A percentile compares a stretch with the other conserved stretches of the same genome.
These are phyloP conservation scores for Cassiopea xamachana DNA, from an alignment of 30 jellyfish, hydroid and myxozoan genomes.

Conservation along the genomic window DNA sequence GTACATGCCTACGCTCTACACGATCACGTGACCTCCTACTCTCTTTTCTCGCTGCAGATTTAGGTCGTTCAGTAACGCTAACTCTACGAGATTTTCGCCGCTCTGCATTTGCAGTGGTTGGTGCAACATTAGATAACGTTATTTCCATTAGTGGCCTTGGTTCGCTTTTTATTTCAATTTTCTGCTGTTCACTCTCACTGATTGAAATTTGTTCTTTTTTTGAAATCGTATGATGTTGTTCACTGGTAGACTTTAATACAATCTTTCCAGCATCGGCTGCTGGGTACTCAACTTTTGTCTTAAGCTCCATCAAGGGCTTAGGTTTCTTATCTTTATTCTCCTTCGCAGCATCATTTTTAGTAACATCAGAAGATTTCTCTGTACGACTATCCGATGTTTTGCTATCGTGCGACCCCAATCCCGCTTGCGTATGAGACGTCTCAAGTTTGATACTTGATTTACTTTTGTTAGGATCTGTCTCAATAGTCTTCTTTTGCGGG, in stretches of 20 bases:
- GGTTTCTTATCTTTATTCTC: slow-evolving; percentile 2
- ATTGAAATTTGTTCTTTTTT: background rate
- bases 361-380: background rate
- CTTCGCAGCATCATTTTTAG: background rate
- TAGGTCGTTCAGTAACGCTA: slow-evolving; percentile 11
- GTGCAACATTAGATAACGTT: slow-evolving; percentile 17
- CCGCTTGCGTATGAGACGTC: background rate
- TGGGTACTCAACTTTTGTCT: background rate
- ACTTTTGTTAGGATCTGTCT: background rate
- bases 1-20: background rate
- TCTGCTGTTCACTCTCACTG: background rate
- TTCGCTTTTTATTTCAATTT: background rate
- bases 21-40: background rate
- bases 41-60: background rate
- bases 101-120: background rate
- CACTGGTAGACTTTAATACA: background rate
- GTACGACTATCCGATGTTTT: background rate
- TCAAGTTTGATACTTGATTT: background rate
- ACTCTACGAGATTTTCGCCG: slow-evolving; percentile 45
- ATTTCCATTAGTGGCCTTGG: slow-evolving; percentile 76
- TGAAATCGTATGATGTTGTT: background rate
- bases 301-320: slow-evolving; percentile 28
- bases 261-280: background rate
- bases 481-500: background rate
- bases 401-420: background rate